Percentiles rank a stretch among this genome's conserved stretches.
Conservation (phyloP, 2,797 vertebrate genomes). For the Borostomias antarcticus region DNA sequence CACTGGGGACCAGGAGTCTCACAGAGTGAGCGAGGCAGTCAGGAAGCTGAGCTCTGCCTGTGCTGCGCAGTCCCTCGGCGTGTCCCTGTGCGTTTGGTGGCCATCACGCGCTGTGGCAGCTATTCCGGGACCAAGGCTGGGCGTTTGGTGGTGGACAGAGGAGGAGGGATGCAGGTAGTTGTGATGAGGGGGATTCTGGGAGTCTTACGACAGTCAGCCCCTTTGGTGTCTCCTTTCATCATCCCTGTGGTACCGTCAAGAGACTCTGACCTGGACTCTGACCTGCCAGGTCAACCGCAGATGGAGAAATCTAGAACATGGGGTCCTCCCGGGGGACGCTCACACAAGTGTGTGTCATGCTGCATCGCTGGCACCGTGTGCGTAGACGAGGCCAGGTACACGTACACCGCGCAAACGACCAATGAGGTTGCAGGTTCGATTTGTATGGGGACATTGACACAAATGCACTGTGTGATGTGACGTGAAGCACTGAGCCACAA, state of each 20-base stretch:
- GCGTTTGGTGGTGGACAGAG: neutral
- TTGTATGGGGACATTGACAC: too few species aligned
- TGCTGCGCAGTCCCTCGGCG: neutral
- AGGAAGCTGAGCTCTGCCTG: neutral
- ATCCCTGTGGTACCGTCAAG: neutral
- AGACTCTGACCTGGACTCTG: neutral
- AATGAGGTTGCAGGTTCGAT: too few species aligned
- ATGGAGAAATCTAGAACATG: neutral
- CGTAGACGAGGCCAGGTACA: too few species aligned
- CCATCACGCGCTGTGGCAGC: neutral
- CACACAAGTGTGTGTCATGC: too few species aligned
- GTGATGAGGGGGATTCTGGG: neutral
- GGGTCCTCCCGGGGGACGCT: neutral
- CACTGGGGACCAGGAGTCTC: neutral
- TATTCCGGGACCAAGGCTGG: neutral
- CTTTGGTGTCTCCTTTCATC: constrained; percentile 1
- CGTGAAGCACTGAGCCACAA: too few species aligned
- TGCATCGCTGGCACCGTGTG: too few species aligned
- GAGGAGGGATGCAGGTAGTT: neutral
- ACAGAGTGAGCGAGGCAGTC: neutral
- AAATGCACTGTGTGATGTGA: too few species aligned
- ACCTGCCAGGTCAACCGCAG: neutral
- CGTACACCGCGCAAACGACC: too few species aligned
- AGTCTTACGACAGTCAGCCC: neutral
- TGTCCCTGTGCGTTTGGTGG: neutral